Conservation (phyloP, 37 sponge, comb jelly and placozoan genomes). For the Oopsacas minuta region DNA sequence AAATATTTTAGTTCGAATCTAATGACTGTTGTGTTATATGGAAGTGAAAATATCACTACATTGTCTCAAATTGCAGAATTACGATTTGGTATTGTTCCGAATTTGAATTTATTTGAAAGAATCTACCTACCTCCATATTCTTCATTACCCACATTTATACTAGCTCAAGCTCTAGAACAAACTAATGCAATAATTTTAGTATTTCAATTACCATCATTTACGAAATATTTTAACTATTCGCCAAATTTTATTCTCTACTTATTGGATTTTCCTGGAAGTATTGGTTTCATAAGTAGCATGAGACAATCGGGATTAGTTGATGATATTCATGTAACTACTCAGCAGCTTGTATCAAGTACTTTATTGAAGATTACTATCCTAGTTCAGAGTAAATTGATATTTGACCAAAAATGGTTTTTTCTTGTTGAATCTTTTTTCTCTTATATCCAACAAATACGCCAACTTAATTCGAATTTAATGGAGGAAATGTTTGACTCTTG, state of each 20-base stretch:
- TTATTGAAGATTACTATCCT: not conserved
- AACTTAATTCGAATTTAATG: not conserved
- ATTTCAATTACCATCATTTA: not conserved
- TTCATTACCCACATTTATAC: not conserved
- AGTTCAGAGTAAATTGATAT: not conserved
- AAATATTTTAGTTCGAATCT: constrained; percentile 46
- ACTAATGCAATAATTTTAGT: not conserved
- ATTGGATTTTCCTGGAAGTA: not conserved
- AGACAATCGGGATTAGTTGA: not conserved
- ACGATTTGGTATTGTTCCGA: constrained; percentile 48
- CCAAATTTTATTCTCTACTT: not conserved
- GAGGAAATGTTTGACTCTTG: not conserved
- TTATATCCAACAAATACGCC: not conserved
- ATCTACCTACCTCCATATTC: not conserved
- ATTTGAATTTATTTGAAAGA: constrained; percentile 21
- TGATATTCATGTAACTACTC: not conserved
- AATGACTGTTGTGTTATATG: constrained; percentile 78
- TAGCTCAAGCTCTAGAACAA: not conserved
- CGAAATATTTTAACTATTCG: not conserved
- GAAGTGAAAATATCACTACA: constrained; percentile 33
- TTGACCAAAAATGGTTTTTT: not conserved
- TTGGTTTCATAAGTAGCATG: not conserved
- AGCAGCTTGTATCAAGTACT: not conserved
- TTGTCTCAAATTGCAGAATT: constrained; percentile 28
- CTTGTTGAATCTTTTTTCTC: not conserved